Evolutionary conservation across 2,113 vertebrate species (phyloP), one percentile per base, ranked within the genome.

Genomic region (Carassius auratus): DNA sequence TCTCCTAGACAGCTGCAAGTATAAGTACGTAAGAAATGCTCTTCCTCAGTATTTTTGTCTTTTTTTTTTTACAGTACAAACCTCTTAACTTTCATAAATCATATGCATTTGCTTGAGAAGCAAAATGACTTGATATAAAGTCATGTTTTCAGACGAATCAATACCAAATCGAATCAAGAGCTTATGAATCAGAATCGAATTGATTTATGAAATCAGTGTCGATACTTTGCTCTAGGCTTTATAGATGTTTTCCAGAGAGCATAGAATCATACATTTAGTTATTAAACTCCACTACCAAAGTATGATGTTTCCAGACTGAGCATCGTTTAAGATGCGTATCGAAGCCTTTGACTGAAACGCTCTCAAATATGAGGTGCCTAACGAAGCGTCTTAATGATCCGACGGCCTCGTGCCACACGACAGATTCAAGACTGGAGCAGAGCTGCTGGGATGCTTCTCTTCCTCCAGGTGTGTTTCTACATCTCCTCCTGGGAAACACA

Each of bases 391-490:
- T 57, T 57, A 57, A 21, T 57, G 26, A 57, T 77, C 69, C 38
- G 48, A 68, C 86, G 85, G 89, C 90, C 90, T 90, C 86, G 50
- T 19, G 19, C 45, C 74, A 59, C 42, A 76, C 30, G 15, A 13
- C 2, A 38, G 64, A 6, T 30, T 68, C 30, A 57, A 86, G 73
- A 69, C 15, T 57, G 1, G 0, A 7, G 6, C 33, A 42, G 45
- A 42, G 71, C 55, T 57, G 71, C 50, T 73, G 76, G 45, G 66
- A 36, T 13, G 23, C 93, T 93, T 92, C 89, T 95, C 92, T 94
- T 91, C 93, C 92, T 93, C 92, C 94, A 94, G 94, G 92, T 94
- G 93, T 94, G 93, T 92, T 93, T 92, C 93, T 92, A 93, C 91
- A 92, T 94, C 85, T 1, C 90, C 91, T 93, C 92, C 91, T 92